Conservation (phyloP, 2,888 invertebrate genomes). For the Acanthococcus lagerstroemiae region DNA sequence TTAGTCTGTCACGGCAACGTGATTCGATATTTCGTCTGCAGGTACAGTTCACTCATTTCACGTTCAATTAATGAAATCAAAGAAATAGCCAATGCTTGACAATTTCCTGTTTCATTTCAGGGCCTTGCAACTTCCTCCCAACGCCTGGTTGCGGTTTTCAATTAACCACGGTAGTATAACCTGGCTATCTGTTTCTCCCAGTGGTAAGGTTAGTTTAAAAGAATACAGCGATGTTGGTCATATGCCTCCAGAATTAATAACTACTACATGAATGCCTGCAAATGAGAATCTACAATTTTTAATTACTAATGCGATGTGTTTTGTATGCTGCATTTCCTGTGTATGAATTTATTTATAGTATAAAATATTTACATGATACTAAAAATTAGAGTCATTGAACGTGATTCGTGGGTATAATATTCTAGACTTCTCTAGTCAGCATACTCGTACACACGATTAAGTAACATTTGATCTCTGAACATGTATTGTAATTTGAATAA, state of each 20-base stretch:
- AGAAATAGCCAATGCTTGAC: background rate
- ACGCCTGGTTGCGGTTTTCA: conserved; percentile 89
- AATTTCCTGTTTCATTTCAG: conserved; percentile 45
- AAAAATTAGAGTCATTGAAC: too few species aligned
- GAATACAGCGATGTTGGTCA: conserved; percentile 82
- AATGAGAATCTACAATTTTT: too few species aligned
- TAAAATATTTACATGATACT: too few species aligned
- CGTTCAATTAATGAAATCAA: background rate
- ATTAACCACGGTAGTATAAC: conserved; percentile 90
- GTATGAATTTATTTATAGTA: too few species aligned
- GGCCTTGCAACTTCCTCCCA: conserved; percentile 90
- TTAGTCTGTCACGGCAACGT: conserved; percentile 97
- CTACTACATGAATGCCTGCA: conserved; percentile 38
- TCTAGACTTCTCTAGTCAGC: too few species aligned
- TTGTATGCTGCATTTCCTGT: too few species aligned
- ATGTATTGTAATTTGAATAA: too few species aligned
- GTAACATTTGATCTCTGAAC: too few species aligned
- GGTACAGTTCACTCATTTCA: conserved; percentile 46
- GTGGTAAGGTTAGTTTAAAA: conserved; percentile 73
- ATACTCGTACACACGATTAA: too few species aligned
- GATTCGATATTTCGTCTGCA: conserved; percentile 87
- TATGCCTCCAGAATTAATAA: conserved; percentile 65
- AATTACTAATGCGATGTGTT: too few species aligned
- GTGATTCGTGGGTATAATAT: too few species aligned
- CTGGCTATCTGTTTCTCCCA: conserved; percentile 74